These are phyloP conservation scores for Apis cerana DNA, from an alignment of 1,140 invertebrate species.

Conservation along the genomic window DNA sequence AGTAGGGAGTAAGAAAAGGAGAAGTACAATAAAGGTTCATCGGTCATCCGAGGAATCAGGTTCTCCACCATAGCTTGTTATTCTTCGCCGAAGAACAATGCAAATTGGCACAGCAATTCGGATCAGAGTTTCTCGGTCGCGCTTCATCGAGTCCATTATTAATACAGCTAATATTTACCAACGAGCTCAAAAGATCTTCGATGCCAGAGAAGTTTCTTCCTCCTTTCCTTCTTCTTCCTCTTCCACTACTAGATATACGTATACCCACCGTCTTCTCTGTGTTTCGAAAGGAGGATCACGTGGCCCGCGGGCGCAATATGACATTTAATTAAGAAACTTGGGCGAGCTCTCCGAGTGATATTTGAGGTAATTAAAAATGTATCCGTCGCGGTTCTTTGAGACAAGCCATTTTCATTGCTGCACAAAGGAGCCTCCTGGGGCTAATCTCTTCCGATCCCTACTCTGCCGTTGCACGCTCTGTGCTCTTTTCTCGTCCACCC, in stretches of 20 bases:
- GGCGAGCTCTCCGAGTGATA: conserved; percentile 73
- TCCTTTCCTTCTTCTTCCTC: background rate
- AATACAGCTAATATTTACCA: conserved; percentile 46
- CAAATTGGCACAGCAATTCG: conserved; percentile 45
- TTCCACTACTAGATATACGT: too few species aligned
- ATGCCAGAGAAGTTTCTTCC: background rate
- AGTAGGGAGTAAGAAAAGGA: background rate
- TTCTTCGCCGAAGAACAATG: conserved; percentile 42
- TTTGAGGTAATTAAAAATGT: conserved; percentile 82
- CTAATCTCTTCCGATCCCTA: conserved; percentile 73
- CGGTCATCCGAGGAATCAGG: conserved; percentile 21
- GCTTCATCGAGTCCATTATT: conserved; percentile 44
- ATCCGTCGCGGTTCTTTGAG: conserved; percentile 80
- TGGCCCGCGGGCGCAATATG: conserved; percentile 72
- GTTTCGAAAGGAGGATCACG: background rate
- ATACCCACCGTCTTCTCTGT: background rate
- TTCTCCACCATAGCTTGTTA: conserved; percentile 27
- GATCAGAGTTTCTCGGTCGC: conserved; percentile 20
- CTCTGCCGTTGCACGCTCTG: conserved; percentile 33
- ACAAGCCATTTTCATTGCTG: conserved; percentile 76
- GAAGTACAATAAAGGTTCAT: background rate
- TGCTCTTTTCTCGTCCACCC: conserved; percentile 33
- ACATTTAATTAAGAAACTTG: conserved; percentile 80
- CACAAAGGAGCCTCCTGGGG: conserved; percentile 77
- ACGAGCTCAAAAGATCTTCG: conserved; percentile 37